These are phyloP conservation scores for Hyperopisus bebe DNA, from an alignment of 2,113 vertebrate species.

Conservation along the genomic window DNA sequence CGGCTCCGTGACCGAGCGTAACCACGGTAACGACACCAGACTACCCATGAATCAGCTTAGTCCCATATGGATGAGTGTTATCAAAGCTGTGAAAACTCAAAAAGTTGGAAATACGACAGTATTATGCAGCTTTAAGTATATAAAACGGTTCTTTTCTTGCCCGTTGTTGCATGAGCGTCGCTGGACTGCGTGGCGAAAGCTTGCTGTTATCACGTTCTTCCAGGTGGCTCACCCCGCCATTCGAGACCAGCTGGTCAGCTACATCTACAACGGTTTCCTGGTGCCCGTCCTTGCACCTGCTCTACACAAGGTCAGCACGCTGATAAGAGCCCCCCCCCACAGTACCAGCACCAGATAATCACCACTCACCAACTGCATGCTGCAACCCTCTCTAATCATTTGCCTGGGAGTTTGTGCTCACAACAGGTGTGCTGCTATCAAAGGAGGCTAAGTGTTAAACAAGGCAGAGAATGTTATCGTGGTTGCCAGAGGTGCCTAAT, in stretches of 20 bases:
- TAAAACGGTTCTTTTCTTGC: background rate
- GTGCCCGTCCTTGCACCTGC: constrained; percentile 92
- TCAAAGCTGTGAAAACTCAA: background rate
- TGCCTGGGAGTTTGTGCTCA: too few species aligned
- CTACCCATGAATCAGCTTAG: background rate
- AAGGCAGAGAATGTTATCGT: background rate
- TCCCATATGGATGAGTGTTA: background rate
- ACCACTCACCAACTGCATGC: background rate
- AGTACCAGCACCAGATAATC: background rate
- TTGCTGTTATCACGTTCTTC: constrained; percentile 7
- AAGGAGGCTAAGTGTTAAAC: background rate
- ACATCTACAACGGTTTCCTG: constrained; percentile 96
- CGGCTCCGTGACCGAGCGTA: background rate
- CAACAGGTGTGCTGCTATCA: background rate
- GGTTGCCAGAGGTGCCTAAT: background rate
- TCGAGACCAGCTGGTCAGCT: constrained; percentile 83
- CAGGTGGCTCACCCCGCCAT: constrained; percentile 87
- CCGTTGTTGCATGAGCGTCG: background rate
- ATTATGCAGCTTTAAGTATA: background rate
- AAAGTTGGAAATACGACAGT: background rate
- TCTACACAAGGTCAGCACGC: constrained; percentile 81
- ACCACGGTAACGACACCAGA: background rate
- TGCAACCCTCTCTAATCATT: background rate
- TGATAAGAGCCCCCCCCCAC: background rate
- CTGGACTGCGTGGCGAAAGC: background rate